Evolutionary conservation across 2,113 vertebrate genomes (phyloP).

Genomic region (Cavia aperea): DNA sequence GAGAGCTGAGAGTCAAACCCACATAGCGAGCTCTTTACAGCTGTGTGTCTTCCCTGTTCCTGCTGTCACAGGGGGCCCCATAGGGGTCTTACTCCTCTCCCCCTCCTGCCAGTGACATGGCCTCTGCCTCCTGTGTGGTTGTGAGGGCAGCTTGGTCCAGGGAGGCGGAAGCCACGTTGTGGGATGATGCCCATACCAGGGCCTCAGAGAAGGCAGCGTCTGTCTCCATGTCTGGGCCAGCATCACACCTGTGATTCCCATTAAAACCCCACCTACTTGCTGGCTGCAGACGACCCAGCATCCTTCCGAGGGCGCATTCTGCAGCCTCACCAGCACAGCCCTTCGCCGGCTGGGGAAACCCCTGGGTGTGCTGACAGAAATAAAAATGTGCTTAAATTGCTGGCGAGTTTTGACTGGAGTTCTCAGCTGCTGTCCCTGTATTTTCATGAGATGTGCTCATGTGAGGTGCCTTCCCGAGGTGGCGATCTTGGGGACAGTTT

Average conservation of each 20-base stretch:
- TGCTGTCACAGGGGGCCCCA: accelerated
- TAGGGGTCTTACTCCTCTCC: background rate
- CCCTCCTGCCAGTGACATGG: accelerated
- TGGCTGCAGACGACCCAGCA: too few relatives aligned
- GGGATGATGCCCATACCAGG: accelerated
- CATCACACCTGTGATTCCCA: background rate
- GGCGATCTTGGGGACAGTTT: background rate
- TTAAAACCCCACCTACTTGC: background rate
- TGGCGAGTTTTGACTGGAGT: background rate
- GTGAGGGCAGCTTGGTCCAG: background rate
- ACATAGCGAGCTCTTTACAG: background rate
- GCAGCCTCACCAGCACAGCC: background rate
- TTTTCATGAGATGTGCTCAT: background rate
- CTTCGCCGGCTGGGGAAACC: accelerated
- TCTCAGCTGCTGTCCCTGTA: accelerated
- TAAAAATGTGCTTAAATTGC: accelerated
- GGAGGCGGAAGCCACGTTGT: background rate
- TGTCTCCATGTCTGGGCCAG: background rate
- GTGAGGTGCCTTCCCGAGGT: background rate
- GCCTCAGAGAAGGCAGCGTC: background rate
- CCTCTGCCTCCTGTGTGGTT: too few relatives aligned
- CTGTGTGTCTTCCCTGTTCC: accelerated
- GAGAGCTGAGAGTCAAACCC: background rate
- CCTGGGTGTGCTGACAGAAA: background rate
- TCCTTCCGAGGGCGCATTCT: background rate